Evolutionary conservation across 2,888 invertebrate genomes (phyloP), one percentile per base, ranked within the genome.

Genomic region (Euplexia lucipara): DNA sequence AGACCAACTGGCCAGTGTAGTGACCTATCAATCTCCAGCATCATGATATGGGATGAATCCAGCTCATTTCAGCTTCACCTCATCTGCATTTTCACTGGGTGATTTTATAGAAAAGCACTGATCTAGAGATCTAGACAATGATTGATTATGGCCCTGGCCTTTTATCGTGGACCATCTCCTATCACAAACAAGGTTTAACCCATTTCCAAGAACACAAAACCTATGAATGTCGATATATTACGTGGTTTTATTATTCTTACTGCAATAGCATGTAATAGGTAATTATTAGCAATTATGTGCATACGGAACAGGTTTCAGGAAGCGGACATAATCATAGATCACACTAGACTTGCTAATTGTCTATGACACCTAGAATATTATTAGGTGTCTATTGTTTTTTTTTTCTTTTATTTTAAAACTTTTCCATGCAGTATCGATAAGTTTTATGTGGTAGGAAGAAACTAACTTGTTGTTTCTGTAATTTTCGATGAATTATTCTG

Each of bases 301-400:
- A 78, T 63, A 73, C 78, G 81, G 81, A 80, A 79, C 78, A 67
- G 48, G 32, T 47, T 64, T 32, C 48, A 78, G 79, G 79, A 79
- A 79, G 81, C 73, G 81, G 79, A 77, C 32, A 60, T 72, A 35
- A 20, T 37, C 63, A 56, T 52, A 65, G 51, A 71, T 72, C 62
- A 67, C 52, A 63, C 54, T 61, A 56, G 62, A 75, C 64, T 58
- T 45, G 52, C 18, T 69, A 77, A 79, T 77, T 69, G 68, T 76
- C 64, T 79, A 49, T 61, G 59, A 48, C 62, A 66, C 39, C 20
- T 57, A 60, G 32, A 59, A 42, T 54, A 62, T 41, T 64, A 42
- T 34, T 44, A 26, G 26, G 26, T 5, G 26, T 26, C 26, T 26
- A n/a, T 14, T 47, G 35, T 20, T 44, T 26, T 52, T 67, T 47